Percentiles rank a stretch among this genome's conserved stretches.
phyloP scores from a whole-genome alignment of 2,113 vertebrate genomes.

The Halichoeres trimaculatus region DNA sequence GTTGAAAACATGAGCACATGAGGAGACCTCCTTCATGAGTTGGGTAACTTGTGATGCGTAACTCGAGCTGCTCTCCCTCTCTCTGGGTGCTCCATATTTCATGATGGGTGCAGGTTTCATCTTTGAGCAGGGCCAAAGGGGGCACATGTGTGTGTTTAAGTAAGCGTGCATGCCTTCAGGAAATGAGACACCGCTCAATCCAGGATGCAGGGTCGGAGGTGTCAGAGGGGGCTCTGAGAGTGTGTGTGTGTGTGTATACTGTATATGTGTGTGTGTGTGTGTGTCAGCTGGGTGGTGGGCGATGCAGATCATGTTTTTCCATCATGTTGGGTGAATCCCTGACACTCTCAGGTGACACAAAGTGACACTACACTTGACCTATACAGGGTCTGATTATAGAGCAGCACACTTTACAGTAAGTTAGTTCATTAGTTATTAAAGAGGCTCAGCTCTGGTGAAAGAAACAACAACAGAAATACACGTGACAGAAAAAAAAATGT shows the following conservation, averaged over 20 bases:
- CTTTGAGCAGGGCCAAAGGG: conserved; percentile 14
- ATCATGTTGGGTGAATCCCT: conserved; percentile 33
- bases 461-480: no score
- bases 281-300: neutral
- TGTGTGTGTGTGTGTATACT: conserved; percentile 1
- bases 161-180: conserved; percentile 11
- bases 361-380: conserved; percentile 23
- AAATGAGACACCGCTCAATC: conserved; percentile 33
- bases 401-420: neutral
- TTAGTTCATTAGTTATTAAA: neutral
- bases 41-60: conserved; percentile 59
- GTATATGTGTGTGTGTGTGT: neutral
- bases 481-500: no score
- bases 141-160: conserved; percentile 3
- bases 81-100: conserved; percentile 62
- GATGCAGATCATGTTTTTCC: conserved; percentile 34
- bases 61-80: conserved; percentile 38
- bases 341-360: conserved; percentile 25
- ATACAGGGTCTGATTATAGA: neutral
- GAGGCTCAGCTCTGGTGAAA: neutral
- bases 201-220: conserved; percentile 18
- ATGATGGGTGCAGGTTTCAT: conserved; percentile 66
- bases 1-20: conserved; percentile 25
- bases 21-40: conserved; percentile 42
- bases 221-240: conserved; percentile 23